Base-by-base conservation (phyloP, 1,140 invertebrate genomes). In the Atta cephalotes region DNA sequence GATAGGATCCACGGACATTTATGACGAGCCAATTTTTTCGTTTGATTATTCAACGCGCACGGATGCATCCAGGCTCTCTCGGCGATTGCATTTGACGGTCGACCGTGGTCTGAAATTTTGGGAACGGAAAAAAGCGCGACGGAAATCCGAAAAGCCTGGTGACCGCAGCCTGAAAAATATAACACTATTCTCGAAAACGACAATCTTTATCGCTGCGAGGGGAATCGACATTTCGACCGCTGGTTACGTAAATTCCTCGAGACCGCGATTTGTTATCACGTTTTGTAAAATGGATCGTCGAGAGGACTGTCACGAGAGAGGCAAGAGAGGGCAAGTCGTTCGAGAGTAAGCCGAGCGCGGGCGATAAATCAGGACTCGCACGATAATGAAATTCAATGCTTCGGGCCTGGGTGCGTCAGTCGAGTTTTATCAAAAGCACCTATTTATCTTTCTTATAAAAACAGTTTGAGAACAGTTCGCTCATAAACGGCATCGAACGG, bases 361-460 rank as follows among this genome's bases (percentile, higher is more conserved):
- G 51, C 77, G 88, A 90, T 90, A 90, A 90, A 90, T 90, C 79
- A 90, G 45, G 63, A 18, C 49, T 79, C 68, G 70, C 14, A 70
- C 82, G 87, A 90, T 90, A 90, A 90, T 90, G 86, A 90, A 90
- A 90, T 90, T 90, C 88, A 90, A 87, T 76, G 74, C 85, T 65
- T 31, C n/a, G 60, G 66, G 31, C 53, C 14, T 39, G 74, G 78
- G 39, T 82, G 85, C 72, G 80, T 90, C 68, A 77, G 71, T 58
- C 51, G 62, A 90, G 68, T 90, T 90, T 90, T 90, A 87, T 90
- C 89, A 87, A 90, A 88, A 79, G 78, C 74, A 76, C 86, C 89
- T 90, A 90, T 90, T 90, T 89, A 90, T 90, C 89, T 90, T 90
- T 90, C 88, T 90, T 90, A 85, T 85, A 87, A 90, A 51, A 90